These are phyloP conservation scores for Drosophila imparisetae DNA, from an alignment of 2,888 invertebrate genomes.

Conservation along the genomic window DNA sequence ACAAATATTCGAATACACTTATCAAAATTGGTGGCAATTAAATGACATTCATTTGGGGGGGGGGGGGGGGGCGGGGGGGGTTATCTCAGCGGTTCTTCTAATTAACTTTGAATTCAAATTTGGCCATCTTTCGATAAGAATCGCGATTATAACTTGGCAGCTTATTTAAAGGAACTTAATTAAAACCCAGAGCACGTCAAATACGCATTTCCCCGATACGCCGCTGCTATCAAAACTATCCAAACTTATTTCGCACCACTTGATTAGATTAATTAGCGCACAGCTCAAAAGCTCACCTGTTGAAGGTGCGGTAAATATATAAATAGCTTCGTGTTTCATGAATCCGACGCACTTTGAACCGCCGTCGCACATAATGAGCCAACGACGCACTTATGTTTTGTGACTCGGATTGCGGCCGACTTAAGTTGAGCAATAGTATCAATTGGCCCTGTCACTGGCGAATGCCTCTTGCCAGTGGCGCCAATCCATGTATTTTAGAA, in stretches of 20 bases:
- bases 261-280: constrained; percentile 56
- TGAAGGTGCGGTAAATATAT: constrained; percentile 20
- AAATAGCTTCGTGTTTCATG: constrained; percentile 60
- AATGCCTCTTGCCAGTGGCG: constrained; percentile 18
- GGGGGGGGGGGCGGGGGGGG: not conserved
- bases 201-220: not conserved
- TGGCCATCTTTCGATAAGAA: constrained; percentile 15
- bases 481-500: not conserved
- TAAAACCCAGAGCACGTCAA: not conserved
- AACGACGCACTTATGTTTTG: not conserved
- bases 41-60: not conserved
- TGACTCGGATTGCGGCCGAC: constrained; percentile 17
- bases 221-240: constrained; percentile 20
- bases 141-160: constrained; percentile 2
- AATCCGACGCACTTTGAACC: constrained; percentile 57
- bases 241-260: constrained; percentile 15
- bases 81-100: constrained; percentile 15
- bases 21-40: not conserved
- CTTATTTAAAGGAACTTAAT: constrained; percentile 43
- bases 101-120: constrained; percentile 28
- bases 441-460: constrained; percentile 10
- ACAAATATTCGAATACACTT: constrained; percentile 6
- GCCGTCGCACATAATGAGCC: constrained; percentile 42
- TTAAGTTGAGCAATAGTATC: constrained; percentile 41
- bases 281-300: constrained; percentile 12